Conservation (phyloP, 2,113 vertebrate genomes). For the Marcusenius ussheri region DNA sequence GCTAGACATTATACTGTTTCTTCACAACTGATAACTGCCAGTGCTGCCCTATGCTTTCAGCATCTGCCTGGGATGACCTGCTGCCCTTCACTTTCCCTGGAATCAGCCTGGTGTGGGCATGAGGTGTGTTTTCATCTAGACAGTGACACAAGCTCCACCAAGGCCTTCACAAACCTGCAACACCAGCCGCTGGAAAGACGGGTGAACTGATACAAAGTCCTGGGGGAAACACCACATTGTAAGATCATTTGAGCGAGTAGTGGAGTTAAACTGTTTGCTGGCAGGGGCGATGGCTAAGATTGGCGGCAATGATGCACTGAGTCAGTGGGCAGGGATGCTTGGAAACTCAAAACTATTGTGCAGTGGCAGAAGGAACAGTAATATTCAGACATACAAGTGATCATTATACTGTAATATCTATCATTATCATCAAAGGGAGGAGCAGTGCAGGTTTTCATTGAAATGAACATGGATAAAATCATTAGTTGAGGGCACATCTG, state of each 20-base stretch:
- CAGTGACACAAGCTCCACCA: constrained; percentile 14
- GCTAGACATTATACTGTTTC: background rate
- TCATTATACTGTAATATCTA: background rate
- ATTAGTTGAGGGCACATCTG: background rate
- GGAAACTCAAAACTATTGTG: background rate
- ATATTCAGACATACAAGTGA: background rate
- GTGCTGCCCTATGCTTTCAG: background rate
- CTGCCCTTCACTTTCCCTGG: background rate
- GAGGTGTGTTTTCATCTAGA: constrained; percentile 27
- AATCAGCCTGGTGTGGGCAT: background rate
- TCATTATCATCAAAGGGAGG: background rate
- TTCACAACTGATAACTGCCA: background rate
- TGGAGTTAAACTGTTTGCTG: background rate
- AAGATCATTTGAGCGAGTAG: background rate
- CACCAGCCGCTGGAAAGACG: constrained; percentile 57
- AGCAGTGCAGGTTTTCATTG: background rate
- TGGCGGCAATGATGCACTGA: background rate
- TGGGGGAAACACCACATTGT: constrained; percentile 40
- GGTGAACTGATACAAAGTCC: constrained; percentile 65
- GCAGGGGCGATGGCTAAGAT: background rate
- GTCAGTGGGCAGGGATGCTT: background rate
- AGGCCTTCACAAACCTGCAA: constrained; percentile 66
- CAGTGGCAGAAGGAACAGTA: background rate
- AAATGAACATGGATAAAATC: constrained; percentile 7
- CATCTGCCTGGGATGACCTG: background rate